phyloP scores from a whole-genome alignment of 2,888 invertebrate genomes.

The Tetropium fuscum region DNA sequence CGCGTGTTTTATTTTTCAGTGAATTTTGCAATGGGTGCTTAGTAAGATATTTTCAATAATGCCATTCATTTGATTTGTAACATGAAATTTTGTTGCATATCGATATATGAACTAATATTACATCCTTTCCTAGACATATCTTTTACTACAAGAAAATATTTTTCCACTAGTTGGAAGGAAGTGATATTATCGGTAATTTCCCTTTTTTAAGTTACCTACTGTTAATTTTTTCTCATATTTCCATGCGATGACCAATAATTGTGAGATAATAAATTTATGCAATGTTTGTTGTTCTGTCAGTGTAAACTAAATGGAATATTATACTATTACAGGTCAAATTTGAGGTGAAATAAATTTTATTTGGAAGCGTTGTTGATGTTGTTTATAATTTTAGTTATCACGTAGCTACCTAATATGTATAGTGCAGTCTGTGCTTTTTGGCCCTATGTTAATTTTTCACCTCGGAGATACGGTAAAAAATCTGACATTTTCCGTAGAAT shows the following conservation, averaged over 20 bases:
- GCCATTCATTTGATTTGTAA: slow-evolving; percentile 20
- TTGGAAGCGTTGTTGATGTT: slow-evolving; percentile 30
- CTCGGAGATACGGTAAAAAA: too few species aligned
- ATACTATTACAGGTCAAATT: slow-evolving; percentile 30
- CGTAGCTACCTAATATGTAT: not conserved
- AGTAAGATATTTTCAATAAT: too few species aligned
- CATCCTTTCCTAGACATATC: slow-evolving; percentile 22
- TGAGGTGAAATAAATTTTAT: slow-evolving; percentile 33
- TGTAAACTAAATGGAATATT: slow-evolving; percentile 39
- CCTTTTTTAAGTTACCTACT: slow-evolving; percentile 10
- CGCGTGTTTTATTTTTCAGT: too few species aligned
- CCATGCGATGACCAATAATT: slow-evolving; percentile 32
- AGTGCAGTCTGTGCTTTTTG: too few species aligned
- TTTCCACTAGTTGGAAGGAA: slow-evolving; percentile 23
- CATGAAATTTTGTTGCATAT: too few species aligned
- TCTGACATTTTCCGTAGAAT: too few species aligned
- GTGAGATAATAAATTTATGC: slow-evolving; percentile 32
- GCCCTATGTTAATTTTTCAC: too few species aligned
- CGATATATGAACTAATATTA: too few species aligned
- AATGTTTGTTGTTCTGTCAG: slow-evolving; percentile 41
- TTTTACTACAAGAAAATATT: slow-evolving; percentile 26
- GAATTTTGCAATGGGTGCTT: too few species aligned
- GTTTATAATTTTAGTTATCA: not conserved
- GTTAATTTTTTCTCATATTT: slow-evolving; percentile 17
- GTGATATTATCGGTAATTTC: slow-evolving; percentile 5